Base-by-base conservation (phyloP, 2,113 vertebrate genomes). In the Rhynchomys soricoides region DNA sequence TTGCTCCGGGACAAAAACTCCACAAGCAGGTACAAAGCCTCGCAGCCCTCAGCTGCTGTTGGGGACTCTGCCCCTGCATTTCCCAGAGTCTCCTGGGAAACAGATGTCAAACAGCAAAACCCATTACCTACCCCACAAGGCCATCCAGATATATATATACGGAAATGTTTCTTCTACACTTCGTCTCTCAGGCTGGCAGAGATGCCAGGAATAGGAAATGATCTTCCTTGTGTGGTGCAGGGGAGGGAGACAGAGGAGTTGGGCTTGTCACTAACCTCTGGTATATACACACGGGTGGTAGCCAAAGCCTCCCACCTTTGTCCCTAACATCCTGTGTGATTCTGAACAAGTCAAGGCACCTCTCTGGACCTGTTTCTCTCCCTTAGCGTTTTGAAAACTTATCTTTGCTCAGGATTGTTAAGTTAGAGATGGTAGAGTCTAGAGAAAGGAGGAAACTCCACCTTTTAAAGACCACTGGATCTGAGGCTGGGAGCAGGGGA, bases 1-100 rank as follows among this genome's bases (percentile, higher is more conserved):
- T 97, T 48, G 83, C 62, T 43, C 66, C 48, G 11, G 92, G 98
- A 96, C 97, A 93, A 93, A 97, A 93, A 97, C 97, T 96, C 87
- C 15, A 88, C 59, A 95, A 96, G 94, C 95, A 98, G 93, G 96
- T 97, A 98, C 31, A 66, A 8, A 89, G 91, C 48, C 77, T 48
- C 0, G 29, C 11, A 62, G 55, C 26, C 2, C 11, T 31, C 90
- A 89, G 77, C 95, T n/a, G 71, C 43, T 21, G 17, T 43, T 40
- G 81, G 16, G 52, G 77, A 59, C 93, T 37, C 82, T 21, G 24
- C 55, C 74, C 95, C 68, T 96, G 86, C 78, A 29, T 6, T 48
- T 74, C 81, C 91, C 81, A 55, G 55, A n/a, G 62, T 66, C 95
- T 94, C 48, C 15, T 17, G 26, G 75, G 89, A 77, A 91, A 91